These are phyloP conservation scores for Lasioglossum calceatum DNA, from an alignment of 2,888 invertebrate species.

Conservation along the genomic window DNA sequence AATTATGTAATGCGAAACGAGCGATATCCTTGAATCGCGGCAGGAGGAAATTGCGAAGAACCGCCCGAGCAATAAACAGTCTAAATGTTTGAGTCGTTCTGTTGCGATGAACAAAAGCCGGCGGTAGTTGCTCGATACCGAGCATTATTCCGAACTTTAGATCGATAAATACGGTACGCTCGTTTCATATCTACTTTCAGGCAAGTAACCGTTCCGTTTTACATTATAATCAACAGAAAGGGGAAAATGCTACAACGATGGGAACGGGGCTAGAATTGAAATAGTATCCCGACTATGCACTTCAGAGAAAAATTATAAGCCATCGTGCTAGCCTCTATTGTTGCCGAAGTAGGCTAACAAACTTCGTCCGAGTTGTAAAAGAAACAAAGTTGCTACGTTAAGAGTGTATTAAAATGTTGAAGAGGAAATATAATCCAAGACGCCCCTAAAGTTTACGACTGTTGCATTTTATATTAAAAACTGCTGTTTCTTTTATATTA, in stretches of 20 bases:
- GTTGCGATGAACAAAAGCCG: slow-evolving; percentile 34
- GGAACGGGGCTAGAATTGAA: slow-evolving; percentile 11
- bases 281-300: slow-evolving; percentile 31
- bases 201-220: slow-evolving; percentile 54
- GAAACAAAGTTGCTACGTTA: slow-evolving; percentile 14
- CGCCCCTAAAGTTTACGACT: neutral
- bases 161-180: slow-evolving; percentile 61
- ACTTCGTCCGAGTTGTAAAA: neutral
- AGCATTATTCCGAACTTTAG: slow-evolving; percentile 57
- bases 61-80: slow-evolving; percentile 30
- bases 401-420: slow-evolving; percentile 5
- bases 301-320: slow-evolving; percentile 54
- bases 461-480: neutral
- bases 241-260: slow-evolving; percentile 39
- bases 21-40: slow-evolving; percentile 28
- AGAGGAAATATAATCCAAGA: neutral
- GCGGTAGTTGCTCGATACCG: slow-evolving; percentile 35
- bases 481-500: neutral
- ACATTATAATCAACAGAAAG: slow-evolving; percentile 42
- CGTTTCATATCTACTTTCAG: slow-evolving; percentile 48
- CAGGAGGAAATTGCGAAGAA: slow-evolving; percentile 8
- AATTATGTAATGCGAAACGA: slow-evolving; percentile 9
- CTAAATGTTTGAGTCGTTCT: slow-evolving; percentile 17
- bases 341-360: slow-evolving; percentile 27
- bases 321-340: slow-evolving; percentile 32